phyloP scores from a whole-genome alignment of 2,113 vertebrate species.

The Typhlomys cinereus region DNA sequence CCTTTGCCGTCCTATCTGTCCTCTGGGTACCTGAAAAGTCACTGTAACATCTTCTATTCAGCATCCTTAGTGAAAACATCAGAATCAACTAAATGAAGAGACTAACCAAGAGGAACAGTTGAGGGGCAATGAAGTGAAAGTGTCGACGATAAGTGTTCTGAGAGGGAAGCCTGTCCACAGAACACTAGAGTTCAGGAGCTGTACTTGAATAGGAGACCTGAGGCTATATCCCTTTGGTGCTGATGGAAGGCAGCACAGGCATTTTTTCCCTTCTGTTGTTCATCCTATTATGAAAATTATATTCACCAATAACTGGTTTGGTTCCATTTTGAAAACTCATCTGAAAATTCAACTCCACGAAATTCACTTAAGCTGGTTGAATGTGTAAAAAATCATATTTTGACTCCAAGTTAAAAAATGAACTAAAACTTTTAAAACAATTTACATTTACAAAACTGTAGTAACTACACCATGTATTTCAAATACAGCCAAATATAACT shows the following conservation, averaged over 20 bases:
- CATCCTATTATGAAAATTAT: not conserved
- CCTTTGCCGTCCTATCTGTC: not conserved
- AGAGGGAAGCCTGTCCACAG: not conserved
- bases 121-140: not conserved
- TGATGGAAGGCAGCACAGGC: too few species aligned
- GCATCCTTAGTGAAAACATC: slow-evolving; percentile 3
- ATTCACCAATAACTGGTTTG: not conserved
- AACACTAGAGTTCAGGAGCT: not conserved
- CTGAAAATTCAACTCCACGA: not conserved
- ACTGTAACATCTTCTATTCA: slow-evolving; percentile 23
- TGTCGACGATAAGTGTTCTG: not conserved
- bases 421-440: not conserved
- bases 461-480: not conserved
- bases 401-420: not conserved
- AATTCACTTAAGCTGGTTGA: not conserved
- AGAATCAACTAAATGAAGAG: slow-evolving; percentile 48
- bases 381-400: not conserved
- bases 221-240: not conserved
- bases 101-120: not conserved
- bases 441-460: not conserved
- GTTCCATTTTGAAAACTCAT: not conserved
- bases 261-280: not conserved
- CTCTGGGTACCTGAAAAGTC: not conserved
- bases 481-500: fast-evolving
- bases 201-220: not conserved